Conservation (phyloP, 1,140 invertebrate genomes). For the Drosophila leontia region DNA sequence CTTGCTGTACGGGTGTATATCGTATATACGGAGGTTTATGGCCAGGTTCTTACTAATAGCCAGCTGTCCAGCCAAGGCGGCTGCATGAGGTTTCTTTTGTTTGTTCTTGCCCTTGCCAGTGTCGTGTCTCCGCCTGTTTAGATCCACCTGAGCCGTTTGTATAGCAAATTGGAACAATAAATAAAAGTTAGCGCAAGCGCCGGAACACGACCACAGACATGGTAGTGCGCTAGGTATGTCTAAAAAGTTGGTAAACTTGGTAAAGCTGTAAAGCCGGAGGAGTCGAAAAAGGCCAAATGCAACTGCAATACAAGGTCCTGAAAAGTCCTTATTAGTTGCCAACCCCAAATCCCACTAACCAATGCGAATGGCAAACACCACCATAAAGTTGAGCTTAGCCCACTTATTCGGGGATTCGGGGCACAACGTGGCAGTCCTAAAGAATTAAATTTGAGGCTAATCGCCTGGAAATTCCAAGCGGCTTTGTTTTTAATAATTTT, state of each 20-base stretch:
- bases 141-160: slow-evolving; percentile 39
- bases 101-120: slow-evolving; percentile 17
- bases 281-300: slow-evolving; percentile 22
- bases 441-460: slow-evolving; percentile 1
- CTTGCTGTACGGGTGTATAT: slow-evolving; percentile 9
- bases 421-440: slow-evolving; percentile 8
- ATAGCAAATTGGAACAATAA: slow-evolving; percentile 50
- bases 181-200: slow-evolving; percentile 53
- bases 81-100: slow-evolving; percentile 28
- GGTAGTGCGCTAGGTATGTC: neutral
- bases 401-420: slow-evolving; percentile 39
- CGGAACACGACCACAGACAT: slow-evolving; percentile 19
- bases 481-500: slow-evolving; percentile 2
- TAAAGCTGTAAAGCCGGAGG: neutral
- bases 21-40: slow-evolving; percentile 18
- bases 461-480: slow-evolving; percentile 6
- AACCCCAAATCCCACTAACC: neutral
- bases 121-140: slow-evolving; percentile 24
- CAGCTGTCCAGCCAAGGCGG: slow-evolving; percentile 37
- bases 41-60: slow-evolving; percentile 37
- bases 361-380: slow-evolving; percentile 2
- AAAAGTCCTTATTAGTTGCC: slow-evolving; percentile 13
- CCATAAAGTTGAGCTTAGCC: slow-evolving; percentile 21
- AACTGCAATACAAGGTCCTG: slow-evolving; percentile 40
- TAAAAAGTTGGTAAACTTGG: slow-evolving; percentile 15